These are phyloP conservation scores for Sterna hirundo DNA, from an alignment of 2,113 vertebrate species.

Conservation along the genomic window DNA sequence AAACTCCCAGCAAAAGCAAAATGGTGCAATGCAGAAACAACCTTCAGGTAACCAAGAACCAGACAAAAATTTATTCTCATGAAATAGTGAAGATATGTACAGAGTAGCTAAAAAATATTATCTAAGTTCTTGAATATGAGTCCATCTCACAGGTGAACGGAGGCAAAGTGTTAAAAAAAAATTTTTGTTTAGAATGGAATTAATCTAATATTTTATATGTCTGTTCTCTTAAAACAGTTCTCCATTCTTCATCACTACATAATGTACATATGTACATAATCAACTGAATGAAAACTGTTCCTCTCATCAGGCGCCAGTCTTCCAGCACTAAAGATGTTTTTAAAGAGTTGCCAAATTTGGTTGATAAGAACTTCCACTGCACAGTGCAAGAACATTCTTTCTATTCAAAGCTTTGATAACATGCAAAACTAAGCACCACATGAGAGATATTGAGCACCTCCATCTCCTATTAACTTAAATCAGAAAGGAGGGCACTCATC, in stretches of 20 bases:
- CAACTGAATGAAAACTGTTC: not conserved
- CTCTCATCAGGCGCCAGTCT: not conserved
- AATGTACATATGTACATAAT: not conserved
- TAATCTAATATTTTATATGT: not conserved
- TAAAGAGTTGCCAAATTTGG: not conserved
- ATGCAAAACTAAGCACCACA: not conserved
- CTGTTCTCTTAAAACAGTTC: not conserved
- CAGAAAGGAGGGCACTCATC: constrained; percentile 2
- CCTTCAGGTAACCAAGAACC: not conserved
- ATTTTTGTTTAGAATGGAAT: not conserved
- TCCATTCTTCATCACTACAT: not conserved
- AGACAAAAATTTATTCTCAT: not conserved
- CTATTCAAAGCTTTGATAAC: not conserved
- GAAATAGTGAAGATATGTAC: not conserved
- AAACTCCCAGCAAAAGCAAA: not conserved
- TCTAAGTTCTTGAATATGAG: not conserved
- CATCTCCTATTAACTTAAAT: not conserved
- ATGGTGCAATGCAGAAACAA: not conserved
- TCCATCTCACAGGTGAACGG: not conserved
- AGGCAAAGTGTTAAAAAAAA: not conserved
- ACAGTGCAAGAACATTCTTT: not conserved
- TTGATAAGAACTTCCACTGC: not conserved
- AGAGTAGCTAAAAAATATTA: not conserved
- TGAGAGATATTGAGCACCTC: not conserved
- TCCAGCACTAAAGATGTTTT: not conserved